These are phyloP conservation scores for Lepilemur ruficaudatus DNA, from an alignment of 2,797 vertebrate species.

Conservation along the genomic window DNA sequence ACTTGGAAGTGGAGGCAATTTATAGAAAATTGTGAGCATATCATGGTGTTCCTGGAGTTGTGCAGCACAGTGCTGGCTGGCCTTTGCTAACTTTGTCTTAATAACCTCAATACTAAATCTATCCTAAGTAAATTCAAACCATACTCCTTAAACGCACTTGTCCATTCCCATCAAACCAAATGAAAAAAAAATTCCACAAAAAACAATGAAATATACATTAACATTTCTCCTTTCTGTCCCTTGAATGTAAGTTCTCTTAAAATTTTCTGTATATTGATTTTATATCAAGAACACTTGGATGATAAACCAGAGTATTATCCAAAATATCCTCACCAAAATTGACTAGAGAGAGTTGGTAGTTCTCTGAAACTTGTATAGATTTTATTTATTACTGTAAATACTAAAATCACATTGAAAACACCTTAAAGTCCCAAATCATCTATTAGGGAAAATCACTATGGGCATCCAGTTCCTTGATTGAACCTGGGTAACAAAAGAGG, in stretches of 20 bases:
- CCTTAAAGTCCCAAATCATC: conserved; percentile 50
- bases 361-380: conserved; percentile 74
- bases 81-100: conserved; percentile 12
- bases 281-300: conserved; percentile 20
- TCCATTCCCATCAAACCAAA: conserved; percentile 50
- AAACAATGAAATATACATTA: conserved; percentile 17
- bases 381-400: conserved; percentile 70
- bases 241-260: conserved; percentile 29
- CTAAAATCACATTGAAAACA: conserved; percentile 71
- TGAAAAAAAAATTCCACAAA: conserved; percentile 16
- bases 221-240: conserved; percentile 13
- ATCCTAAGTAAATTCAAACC: conserved; percentile 20
- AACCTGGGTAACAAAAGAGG: conserved; percentile 74
- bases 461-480: conserved; percentile 55
- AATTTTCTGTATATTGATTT: conserved; percentile 21
- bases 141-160: neutral
- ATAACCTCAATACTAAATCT: conserved; percentile 11
- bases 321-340: conserved; percentile 65
- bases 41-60: neutral
- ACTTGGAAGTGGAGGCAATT: conserved; percentile 26
- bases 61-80: neutral
- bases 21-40: conserved; percentile 8
- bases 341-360: conserved; percentile 72
- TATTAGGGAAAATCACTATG: conserved; percentile 47
- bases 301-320: conserved; percentile 39